phyloP scores from a whole-genome alignment of 2,888 invertebrate species.

The Aleiodes testaceus region DNA sequence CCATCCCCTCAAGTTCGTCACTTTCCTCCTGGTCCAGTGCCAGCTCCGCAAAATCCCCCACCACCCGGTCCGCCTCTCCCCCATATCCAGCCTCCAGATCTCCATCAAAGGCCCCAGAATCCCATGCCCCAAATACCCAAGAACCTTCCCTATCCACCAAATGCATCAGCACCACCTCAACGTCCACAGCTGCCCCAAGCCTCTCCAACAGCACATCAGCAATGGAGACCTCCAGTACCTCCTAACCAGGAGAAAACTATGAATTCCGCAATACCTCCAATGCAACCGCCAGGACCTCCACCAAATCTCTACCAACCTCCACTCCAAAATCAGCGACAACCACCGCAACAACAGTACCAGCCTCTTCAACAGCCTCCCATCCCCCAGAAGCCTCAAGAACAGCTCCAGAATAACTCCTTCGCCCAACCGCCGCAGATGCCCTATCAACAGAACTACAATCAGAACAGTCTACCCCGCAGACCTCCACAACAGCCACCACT shows the following conservation, averaged over 20 bases:
- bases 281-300: neutral
- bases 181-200: neutral
- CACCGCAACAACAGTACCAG: constrained; percentile 50
- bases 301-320: constrained; percentile 17
- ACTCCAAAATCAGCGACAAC: constrained; percentile 11
- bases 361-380: constrained; percentile 53
- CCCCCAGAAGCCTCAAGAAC: too few relatives aligned
- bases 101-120: constrained; percentile 24
- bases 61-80: constrained; percentile 35
- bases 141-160: neutral
- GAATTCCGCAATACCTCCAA: constrained; percentile 22
- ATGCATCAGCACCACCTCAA: neutral
- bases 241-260: constrained; percentile 36
- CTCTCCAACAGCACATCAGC: constrained; percentile 26
- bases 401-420: too few relatives aligned
- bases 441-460: constrained; percentile 50
- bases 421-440: too few relatives aligned
- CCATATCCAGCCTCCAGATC: constrained; percentile 4
- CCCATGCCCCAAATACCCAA: neutral
- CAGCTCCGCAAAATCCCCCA: constrained; percentile 39
- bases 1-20: constrained; percentile 30
- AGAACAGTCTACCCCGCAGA: constrained; percentile 50
- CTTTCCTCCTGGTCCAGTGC: constrained; percentile 40
- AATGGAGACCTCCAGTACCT: constrained; percentile 32
- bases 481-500: constrained; percentile 37